These are phyloP conservation scores for Phrynosoma platyrhinos DNA, from an alignment of 2,113 vertebrate genomes.

Conservation along the genomic window DNA sequence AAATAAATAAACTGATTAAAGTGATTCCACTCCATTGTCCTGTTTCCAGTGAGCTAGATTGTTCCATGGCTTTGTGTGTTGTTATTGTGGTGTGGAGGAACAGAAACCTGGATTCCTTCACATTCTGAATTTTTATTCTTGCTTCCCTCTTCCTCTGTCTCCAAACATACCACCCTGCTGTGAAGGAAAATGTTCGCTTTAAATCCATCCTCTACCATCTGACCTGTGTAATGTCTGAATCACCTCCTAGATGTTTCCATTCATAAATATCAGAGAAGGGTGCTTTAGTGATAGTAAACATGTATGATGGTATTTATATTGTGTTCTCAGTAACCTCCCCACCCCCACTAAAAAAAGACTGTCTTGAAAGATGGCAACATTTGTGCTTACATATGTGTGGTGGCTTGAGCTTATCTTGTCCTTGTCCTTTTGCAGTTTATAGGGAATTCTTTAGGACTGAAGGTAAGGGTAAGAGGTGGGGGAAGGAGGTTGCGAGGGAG, in stretches of 20 bases:
- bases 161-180: not conserved
- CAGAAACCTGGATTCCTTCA: not conserved
- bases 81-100: not conserved
- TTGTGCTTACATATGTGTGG: not conserved
- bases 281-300: not conserved
- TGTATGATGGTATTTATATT: not conserved
- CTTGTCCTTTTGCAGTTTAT: not conserved
- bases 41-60: not conserved
- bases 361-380: not conserved
- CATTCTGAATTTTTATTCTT: not conserved
- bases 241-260: not conserved
- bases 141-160: no score
- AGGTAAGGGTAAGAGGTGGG: not conserved
- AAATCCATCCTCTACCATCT: not conserved
- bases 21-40: not conserved
- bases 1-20: not conserved
- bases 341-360: not conserved
- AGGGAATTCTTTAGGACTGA: slow-evolving; percentile 13
- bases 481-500: not conserved
- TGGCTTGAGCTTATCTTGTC: not conserved
- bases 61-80: not conserved
- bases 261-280: not conserved
- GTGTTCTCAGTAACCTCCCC: not conserved
- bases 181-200: not conserved
- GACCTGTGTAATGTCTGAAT: not conserved